Conservation (phyloP, 2,888 invertebrate genomes). For the Epirrhoe alternata region DNA sequence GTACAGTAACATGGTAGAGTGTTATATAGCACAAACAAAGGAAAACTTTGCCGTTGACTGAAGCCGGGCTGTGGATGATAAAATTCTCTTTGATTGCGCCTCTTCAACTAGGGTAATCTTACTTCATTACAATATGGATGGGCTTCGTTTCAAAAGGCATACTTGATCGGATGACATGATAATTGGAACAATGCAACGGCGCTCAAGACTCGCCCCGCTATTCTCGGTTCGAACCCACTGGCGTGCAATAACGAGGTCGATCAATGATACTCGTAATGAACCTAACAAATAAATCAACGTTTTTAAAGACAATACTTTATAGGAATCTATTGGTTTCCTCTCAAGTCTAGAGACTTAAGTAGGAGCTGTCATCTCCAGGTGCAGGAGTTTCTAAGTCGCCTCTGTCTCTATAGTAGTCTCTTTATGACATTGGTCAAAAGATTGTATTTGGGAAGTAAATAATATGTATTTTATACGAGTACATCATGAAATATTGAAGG, state of each 20-base stretch:
- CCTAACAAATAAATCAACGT: background rate
- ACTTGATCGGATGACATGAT: slow-evolving; percentile 5
- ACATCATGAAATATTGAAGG: too few relatives aligned
- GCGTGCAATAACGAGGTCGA: slow-evolving; percentile 17
- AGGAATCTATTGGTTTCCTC: too few relatives aligned
- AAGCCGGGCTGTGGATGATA: background rate
- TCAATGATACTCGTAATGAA: slow-evolving; percentile 1
- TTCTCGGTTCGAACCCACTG: slow-evolving; percentile 15
- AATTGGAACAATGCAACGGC: slow-evolving; percentile 12
- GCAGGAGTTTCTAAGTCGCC: too few relatives aligned
- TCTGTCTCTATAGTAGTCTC: too few relatives aligned
- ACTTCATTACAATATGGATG: background rate
- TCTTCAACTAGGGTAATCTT: background rate
- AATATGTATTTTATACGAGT: too few relatives aligned
- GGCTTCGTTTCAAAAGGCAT: slow-evolving; percentile 5
- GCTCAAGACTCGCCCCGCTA: slow-evolving; percentile 5
- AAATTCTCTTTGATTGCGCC: background rate
- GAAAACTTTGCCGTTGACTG: too few relatives aligned
- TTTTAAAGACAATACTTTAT: background rate
- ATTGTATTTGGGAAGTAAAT: too few relatives aligned
- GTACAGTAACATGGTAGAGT: too few relatives aligned
- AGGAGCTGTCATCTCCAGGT: too few relatives aligned
- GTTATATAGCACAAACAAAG: too few relatives aligned
- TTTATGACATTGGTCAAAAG: too few relatives aligned
- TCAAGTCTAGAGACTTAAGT: background rate